phyloP scores from a whole-genome alignment of 1,140 invertebrate genomes.

The Callitettix versicolor region DNA sequence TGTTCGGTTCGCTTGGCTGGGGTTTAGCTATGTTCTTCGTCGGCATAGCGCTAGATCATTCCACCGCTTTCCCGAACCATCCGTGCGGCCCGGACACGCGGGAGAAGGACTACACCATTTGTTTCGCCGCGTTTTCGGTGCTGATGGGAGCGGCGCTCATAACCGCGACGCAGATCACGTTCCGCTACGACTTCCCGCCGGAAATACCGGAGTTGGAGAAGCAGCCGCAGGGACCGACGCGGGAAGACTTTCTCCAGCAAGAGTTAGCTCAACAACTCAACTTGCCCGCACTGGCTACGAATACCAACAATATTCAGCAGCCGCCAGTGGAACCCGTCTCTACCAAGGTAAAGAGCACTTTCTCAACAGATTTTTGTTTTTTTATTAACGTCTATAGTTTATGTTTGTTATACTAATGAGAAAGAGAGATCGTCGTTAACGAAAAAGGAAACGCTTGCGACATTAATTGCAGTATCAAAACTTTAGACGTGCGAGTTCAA shows the following conservation, averaged over 20 bases:
- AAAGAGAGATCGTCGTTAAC: no score
- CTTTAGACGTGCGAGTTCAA: no score
- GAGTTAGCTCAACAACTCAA: constrained; percentile 70
- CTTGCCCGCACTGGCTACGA: constrained; percentile 60
- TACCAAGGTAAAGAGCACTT: constrained; percentile 16
- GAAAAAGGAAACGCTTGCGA: no score
- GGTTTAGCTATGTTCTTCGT: constrained; percentile 97
- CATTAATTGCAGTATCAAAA: no score
- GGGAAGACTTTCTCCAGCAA: constrained; percentile 65
- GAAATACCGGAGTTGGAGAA: constrained; percentile 24
- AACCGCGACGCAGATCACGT: constrained; percentile 80
- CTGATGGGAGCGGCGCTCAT: constrained; percentile 92
- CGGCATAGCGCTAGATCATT: constrained; percentile 95
- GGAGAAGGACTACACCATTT: constrained; percentile 97
- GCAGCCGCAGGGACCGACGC: constrained; percentile 32
- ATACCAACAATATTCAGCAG: constrained; percentile 37
- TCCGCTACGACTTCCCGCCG: constrained; percentile 29
- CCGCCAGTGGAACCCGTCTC: constrained; percentile 33
- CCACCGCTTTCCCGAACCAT: constrained; percentile 77
- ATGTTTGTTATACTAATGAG: no score
- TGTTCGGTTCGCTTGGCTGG: constrained; percentile 98
- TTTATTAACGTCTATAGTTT: no score
- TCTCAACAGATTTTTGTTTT: no score
- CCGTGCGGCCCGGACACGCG: constrained; percentile 79
- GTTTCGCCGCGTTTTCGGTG: constrained; percentile 95